These are phyloP conservation scores for Notothenia coriiceps DNA, from an alignment of 2,113 vertebrate genomes.

Conservation along the genomic window DNA sequence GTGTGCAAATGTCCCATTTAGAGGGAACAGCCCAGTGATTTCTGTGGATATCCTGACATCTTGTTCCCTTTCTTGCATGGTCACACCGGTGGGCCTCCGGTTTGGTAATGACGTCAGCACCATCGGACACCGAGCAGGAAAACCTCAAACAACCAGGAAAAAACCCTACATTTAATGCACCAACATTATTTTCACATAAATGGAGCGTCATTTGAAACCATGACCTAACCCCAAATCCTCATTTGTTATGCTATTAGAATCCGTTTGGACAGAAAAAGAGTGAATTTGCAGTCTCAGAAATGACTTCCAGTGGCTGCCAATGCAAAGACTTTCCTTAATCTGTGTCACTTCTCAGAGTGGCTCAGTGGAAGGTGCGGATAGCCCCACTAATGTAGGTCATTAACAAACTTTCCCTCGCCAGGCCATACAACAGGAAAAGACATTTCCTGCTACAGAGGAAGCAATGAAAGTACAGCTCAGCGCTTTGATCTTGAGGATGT, in stretches of 20 bases:
- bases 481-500: conserved; percentile 75
- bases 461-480: conserved; percentile 69
- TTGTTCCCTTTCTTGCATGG: conserved; percentile 43
- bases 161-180: conserved; percentile 32
- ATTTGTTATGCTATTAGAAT: conserved; percentile 50
- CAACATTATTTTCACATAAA: conserved; percentile 50
- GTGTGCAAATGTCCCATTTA: conserved; percentile 65
- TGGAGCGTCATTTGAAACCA: conserved; percentile 39
- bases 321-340: conserved; percentile 22
- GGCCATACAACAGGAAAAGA: conserved; percentile 72
- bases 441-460: conserved; percentile 78
- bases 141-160: conserved; percentile 61
- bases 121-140: conserved; percentile 56
- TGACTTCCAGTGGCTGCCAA: conserved; percentile 32
- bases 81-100: conserved; percentile 40
- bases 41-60: conserved; percentile 56
- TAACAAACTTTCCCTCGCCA: conserved; percentile 63
- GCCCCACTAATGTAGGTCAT: conserved; percentile 72
- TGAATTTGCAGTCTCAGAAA: conserved; percentile 29
- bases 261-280: conserved; percentile 21
- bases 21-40: conserved; percentile 52
- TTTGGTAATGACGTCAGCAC: conserved; percentile 62
- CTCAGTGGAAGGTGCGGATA: conserved; percentile 39
- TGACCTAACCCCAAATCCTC: conserved; percentile 51
- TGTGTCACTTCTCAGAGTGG: conserved; percentile 39